Evolutionary conservation across 2,888 invertebrate species (phyloP).

Genomic region (Dolomedes plantarius): DNA sequence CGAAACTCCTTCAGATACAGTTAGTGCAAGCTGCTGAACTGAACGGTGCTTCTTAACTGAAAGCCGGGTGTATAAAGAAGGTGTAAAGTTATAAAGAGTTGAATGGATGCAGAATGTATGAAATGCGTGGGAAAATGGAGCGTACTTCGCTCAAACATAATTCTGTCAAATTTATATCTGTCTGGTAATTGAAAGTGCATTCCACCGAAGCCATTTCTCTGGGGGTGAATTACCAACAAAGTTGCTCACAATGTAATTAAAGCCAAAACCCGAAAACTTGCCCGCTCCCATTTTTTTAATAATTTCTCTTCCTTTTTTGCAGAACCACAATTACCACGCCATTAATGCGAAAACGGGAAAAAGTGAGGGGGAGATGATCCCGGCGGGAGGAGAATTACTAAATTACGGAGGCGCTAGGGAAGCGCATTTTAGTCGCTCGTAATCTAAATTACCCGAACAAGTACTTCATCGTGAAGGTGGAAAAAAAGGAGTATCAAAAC

Average conservation of each 20-base stretch:
- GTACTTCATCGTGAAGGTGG: constrained; percentile 63
- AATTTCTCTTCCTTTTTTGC: constrained; percentile 15
- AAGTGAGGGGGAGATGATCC: constrained; percentile 25
- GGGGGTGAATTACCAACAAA: constrained; percentile 30
- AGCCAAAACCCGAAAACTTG: constrained; percentile 38
- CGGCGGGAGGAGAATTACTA: constrained; percentile 49
- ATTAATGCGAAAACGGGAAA: constrained; percentile 37
- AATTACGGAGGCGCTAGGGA: constrained; percentile 48
- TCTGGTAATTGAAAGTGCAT: constrained; percentile 11
- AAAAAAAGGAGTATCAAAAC: constrained; percentile 57
- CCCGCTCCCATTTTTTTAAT: background rate
- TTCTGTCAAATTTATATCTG: background rate
- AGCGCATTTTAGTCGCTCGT: constrained; percentile 54
- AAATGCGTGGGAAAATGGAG: background rate
- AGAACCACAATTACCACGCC: constrained; percentile 40
- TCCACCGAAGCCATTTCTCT: constrained; percentile 7
- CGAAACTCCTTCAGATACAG: too few relatives aligned
- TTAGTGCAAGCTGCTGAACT: too few relatives aligned
- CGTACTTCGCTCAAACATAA: background rate
- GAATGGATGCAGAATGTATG: background rate
- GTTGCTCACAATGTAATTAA: constrained; percentile 40
- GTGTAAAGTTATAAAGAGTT: background rate
- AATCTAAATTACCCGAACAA: constrained; percentile 70
- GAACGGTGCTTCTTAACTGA: background rate
- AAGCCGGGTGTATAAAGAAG: background rate